Percentiles rank a stretch among this genome's conserved stretches.
Evolutionary conservation across 1,140 invertebrate genomes (phyloP).

Genomic region (Hycleus cichorii): DNA sequence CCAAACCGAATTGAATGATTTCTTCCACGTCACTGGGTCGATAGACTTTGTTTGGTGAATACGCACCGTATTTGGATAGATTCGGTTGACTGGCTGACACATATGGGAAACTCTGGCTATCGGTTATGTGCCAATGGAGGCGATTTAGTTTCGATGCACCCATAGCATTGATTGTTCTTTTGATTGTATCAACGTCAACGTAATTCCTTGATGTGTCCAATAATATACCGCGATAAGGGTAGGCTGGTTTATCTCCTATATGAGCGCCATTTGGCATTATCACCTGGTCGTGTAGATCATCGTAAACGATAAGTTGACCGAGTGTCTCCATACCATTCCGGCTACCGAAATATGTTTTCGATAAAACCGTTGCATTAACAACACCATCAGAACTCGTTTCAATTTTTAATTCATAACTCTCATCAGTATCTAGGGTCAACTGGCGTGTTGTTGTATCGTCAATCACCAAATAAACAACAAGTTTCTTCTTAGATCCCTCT

Average conservation of each 20-base stretch:
- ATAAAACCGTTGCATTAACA: conserved; percentile 54
- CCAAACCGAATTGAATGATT: conserved; percentile 58
- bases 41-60: conserved; percentile 58
- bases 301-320: conserved; percentile 64
- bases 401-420: conserved; percentile 58
- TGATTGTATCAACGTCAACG: conserved; percentile 57
- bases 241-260: conserved; percentile 62
- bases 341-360: conserved; percentile 62
- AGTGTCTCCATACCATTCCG: conserved; percentile 73
- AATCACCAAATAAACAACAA: conserved; percentile 3
- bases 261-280: conserved; percentile 52
- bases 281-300: conserved; percentile 53
- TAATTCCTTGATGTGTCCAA: conserved; percentile 74
- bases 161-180: conserved; percentile 72
- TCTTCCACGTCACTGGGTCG: conserved; percentile 45
- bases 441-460: conserved; percentile 6
- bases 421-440: conserved; percentile 54
- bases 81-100: conserved; percentile 59
- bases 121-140: conserved; percentile 88
- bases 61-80: conserved; percentile 65
- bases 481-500: too few species aligned
- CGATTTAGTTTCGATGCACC: conserved; percentile 73
- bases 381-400: conserved; percentile 39
- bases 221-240: conserved; percentile 67
- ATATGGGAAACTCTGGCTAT: conserved; percentile 79